Percentiles rank a stretch among this genome's conserved stretches.
phyloP scores from a whole-genome alignment of 1,140 invertebrate species.

The Ladona fulva region DNA sequence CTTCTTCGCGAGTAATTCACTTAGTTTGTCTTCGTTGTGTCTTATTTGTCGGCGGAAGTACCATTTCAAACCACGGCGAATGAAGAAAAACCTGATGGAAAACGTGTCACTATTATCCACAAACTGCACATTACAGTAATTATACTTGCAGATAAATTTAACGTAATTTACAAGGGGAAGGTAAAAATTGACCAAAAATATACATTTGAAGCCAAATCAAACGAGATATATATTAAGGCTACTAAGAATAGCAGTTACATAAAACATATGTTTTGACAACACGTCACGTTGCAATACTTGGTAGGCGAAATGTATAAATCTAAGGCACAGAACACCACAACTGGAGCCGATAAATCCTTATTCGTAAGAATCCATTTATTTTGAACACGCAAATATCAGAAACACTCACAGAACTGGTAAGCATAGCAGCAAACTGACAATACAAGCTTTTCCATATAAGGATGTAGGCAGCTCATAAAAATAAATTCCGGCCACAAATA shows the following conservation, averaged over 20 bases:
- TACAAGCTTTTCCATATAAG: constrained; percentile 56
- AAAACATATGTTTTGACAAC: no score
- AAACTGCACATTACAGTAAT: no score
- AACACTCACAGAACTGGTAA: constrained; percentile 70
- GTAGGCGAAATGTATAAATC: no score
- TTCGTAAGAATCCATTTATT: background rate
- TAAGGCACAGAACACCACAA: no score
- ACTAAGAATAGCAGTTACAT: no score
- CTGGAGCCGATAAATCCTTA: no score
- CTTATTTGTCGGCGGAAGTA: constrained; percentile 78
- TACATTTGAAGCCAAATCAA: constrained; percentile 17
- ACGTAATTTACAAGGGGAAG: no score
- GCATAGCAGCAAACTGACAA: constrained; percentile 59
- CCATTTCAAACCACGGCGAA: constrained; percentile 71
- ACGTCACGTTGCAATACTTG: no score
- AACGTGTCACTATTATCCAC: constrained; percentile 22
- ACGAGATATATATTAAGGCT: no score
- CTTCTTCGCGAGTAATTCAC: constrained; percentile 66
- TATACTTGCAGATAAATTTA: no score
- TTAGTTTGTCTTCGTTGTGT: constrained; percentile 67
- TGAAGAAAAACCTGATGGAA: constrained; percentile 62
- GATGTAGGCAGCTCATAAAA: constrained; percentile 64
- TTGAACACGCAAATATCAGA: constrained; percentile 13
- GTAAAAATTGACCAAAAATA: no score
- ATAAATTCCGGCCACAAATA: constrained; percentile 64